phyloP scores from a whole-genome alignment of 2,888 invertebrate species.

The Limnephilus rhombicus region DNA sequence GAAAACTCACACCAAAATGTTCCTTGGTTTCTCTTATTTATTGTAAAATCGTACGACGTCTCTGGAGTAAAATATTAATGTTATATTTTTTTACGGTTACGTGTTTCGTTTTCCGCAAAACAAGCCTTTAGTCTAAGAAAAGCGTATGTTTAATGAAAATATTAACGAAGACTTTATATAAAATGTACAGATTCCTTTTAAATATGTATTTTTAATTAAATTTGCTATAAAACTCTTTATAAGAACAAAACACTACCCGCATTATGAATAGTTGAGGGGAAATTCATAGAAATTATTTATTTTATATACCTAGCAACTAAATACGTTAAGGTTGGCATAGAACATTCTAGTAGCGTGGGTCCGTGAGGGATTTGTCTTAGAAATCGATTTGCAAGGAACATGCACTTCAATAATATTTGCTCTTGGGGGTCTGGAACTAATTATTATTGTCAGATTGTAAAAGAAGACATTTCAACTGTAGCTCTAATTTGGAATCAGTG shows the following conservation, averaged over 20 bases:
- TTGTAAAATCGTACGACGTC: not conserved
- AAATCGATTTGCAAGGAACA: not conserved
- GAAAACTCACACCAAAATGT: slow-evolving; percentile 34
- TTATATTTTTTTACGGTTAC: slow-evolving; percentile 36
- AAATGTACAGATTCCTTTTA: slow-evolving; percentile 48
- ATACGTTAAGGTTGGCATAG: slow-evolving; percentile 37
- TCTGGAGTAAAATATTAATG: slow-evolving; percentile 12
- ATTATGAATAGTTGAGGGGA: slow-evolving; percentile 41
- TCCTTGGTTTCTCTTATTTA: slow-evolving; percentile 23
- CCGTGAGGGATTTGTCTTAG: not conserved
- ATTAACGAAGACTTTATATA: slow-evolving; percentile 44
- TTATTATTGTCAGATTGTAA: not conserved
- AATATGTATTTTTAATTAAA: slow-evolving; percentile 38
- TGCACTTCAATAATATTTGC: not conserved
- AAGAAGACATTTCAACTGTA: not conserved
- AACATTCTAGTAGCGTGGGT: not conserved
- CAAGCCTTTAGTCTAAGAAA: slow-evolving; percentile 47
- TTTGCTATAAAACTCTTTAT: slow-evolving; percentile 22
- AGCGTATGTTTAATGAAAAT: slow-evolving; percentile 44
- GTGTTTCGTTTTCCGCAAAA: slow-evolving; percentile 12
- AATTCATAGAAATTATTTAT: slow-evolving; percentile 45
- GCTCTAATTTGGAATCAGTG: not conserved
- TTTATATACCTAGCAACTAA: slow-evolving; percentile 49
- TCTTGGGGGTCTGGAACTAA: not conserved
- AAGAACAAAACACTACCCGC: slow-evolving; percentile 28